Percentiles rank a stretch among this genome's conserved stretches.
phyloP scores from a whole-genome alignment of 2,797 vertebrate genomes.

The Cirrhinus mrigala region DNA sequence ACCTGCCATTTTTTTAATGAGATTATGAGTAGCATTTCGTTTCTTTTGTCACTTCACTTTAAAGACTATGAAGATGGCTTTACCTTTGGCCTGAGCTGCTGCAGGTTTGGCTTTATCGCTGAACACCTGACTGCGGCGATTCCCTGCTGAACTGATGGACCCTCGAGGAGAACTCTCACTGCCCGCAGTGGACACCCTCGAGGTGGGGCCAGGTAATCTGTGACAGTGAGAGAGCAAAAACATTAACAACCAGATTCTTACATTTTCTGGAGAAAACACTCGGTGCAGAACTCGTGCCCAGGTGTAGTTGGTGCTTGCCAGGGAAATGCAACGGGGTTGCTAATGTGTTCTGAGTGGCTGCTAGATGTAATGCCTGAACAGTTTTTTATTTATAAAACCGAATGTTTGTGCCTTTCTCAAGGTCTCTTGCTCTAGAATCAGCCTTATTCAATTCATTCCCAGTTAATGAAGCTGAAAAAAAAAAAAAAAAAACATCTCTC shows the following conservation, averaged over 20 bases:
- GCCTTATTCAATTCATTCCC: background rate
- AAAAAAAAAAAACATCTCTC: background rate
- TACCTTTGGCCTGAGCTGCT: constrained; percentile 88
- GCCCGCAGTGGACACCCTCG: constrained; percentile 89
- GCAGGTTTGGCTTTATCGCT: constrained; percentile 92
- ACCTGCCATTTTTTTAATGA: background rate
- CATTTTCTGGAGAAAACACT: background rate
- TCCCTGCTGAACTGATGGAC: constrained; percentile 81
- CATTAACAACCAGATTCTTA: background rate
- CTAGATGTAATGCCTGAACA: background rate
- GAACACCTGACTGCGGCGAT: constrained; percentile 95
- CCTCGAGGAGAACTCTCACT: constrained; percentile 87
- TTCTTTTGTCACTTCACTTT: background rate
- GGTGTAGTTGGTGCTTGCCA: background rate
- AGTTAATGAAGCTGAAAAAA: background rate
- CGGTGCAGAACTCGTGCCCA: background rate
- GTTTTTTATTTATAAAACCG: background rate
- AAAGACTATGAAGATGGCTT: constrained; percentile 38
- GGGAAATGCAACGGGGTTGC: background rate
- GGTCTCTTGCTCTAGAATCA: background rate
- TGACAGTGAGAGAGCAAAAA: constrained; percentile 40
- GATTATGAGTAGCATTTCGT: background rate
- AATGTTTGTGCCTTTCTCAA: background rate
- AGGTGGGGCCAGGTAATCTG: constrained; percentile 93
- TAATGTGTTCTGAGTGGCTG: background rate